Evolutionary conservation across 2,113 vertebrate species (phyloP).

Genomic region (Pampusana beccarii): DNA sequence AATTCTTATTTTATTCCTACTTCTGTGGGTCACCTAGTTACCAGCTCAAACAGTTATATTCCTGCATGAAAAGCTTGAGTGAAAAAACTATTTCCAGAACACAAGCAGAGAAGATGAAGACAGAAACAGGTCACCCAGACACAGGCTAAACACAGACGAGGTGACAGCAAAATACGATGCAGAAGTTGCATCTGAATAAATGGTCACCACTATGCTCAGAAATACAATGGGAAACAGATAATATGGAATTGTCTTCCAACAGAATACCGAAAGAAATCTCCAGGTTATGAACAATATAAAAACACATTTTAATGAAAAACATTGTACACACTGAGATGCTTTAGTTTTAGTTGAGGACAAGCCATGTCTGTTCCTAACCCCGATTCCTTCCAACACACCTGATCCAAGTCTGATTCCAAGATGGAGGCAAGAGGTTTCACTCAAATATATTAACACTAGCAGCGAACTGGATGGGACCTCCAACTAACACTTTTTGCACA

Average conservation of each 20-base stretch:
- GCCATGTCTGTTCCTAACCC: background rate
- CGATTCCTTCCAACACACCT: background rate
- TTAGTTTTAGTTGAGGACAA: background rate
- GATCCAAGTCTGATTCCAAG: background rate
- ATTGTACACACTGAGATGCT: background rate
- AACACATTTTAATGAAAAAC: background rate
- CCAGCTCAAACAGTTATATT: background rate
- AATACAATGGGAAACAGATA: background rate
- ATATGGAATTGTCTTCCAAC: background rate
- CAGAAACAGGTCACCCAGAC: background rate
- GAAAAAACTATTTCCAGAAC: background rate
- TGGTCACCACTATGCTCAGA: background rate
- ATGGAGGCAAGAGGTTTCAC: background rate
- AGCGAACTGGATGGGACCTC: background rate
- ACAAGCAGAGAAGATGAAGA: background rate
- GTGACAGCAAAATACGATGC: background rate
- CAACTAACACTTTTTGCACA: background rate
- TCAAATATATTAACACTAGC: background rate
- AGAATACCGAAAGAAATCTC: background rate
- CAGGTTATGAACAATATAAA: background rate
- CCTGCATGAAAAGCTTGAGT: background rate
- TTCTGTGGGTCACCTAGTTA: background rate
- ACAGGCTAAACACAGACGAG: background rate
- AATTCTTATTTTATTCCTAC: background rate
- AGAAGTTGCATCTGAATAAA: background rate